Percentiles rank a stretch among this genome's conserved stretches.
phyloP scores from a whole-genome alignment of 2,888 invertebrate genomes.

The Bugula neritina region DNA sequence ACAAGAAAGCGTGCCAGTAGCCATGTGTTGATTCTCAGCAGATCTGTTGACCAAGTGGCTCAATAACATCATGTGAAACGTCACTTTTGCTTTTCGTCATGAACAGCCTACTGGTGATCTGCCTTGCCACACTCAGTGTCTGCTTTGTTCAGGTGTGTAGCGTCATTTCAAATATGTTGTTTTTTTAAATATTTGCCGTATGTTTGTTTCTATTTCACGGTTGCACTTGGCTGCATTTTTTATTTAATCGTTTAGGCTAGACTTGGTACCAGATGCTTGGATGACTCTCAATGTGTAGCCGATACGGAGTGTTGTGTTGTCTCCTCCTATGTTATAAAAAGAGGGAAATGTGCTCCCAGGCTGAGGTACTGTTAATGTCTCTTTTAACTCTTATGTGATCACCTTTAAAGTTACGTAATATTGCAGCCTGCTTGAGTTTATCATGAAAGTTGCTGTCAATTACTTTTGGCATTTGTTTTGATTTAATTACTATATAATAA shows the following conservation, averaged over 20 bases:
- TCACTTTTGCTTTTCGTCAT: neutral
- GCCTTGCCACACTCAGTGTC: neutral
- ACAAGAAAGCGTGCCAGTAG: neutral
- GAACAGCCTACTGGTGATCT: neutral
- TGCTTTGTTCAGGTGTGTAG: neutral
- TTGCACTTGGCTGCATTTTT: too few species aligned
- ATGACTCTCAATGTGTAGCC: neutral
- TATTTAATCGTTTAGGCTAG: neutral
- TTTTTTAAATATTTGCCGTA: neutral
- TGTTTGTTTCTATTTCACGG: neutral
- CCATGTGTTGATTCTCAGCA: neutral
- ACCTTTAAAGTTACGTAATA: too few species aligned
- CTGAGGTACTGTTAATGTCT: slow-evolving; percentile 6
- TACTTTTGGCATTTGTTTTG: too few species aligned
- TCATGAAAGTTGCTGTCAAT: too few species aligned
- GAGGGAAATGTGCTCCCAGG: slow-evolving; percentile 27
- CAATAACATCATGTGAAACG: neutral
- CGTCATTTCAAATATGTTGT: neutral
- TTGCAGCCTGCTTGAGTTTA: too few species aligned
- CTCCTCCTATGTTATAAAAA: slow-evolving; percentile 14
- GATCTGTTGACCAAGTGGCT: neutral
- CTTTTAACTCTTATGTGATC: too few species aligned
- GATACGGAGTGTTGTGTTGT: slow-evolving; percentile 26
- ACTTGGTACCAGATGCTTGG: slow-evolving; percentile 25
- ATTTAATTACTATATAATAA: too few species aligned